phyloP scores from a whole-genome alignment of 1,140 invertebrate species.

The Drosophila kohkoa region DNA sequence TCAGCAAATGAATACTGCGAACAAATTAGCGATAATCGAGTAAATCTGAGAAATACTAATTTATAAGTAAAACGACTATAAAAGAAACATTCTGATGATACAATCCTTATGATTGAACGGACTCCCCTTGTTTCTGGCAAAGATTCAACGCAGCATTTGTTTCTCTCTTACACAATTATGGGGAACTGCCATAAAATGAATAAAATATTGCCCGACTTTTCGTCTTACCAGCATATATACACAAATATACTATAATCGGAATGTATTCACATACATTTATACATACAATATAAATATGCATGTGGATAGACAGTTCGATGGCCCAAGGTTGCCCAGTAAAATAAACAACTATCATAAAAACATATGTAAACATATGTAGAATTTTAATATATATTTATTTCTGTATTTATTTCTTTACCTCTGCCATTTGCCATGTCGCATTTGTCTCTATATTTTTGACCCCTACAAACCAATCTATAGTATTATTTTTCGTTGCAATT shows the following conservation, averaged over 20 bases:
- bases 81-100: constrained; percentile 32
- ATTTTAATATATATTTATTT: constrained; percentile 20
- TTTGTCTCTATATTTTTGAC: not conserved
- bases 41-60: not conserved
- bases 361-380: constrained; percentile 61
- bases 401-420: constrained; percentile 2
- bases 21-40: not conserved
- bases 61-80: not conserved
- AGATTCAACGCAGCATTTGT: constrained; percentile 46
- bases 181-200: constrained; percentile 60
- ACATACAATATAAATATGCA: constrained; percentile 29
- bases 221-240: constrained; percentile 6
- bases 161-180: constrained; percentile 72
- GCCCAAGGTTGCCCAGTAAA: constrained; percentile 55
- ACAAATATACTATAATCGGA: constrained; percentile 11
- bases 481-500: constrained; percentile 22
- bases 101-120: constrained; percentile 53
- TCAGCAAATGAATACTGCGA: not conserved
- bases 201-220: constrained; percentile 57
- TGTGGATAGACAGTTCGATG: constrained; percentile 58
- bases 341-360: constrained; percentile 43
- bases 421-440: constrained; percentile 12
- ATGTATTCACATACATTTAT: constrained; percentile 7
- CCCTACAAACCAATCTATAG: constrained; percentile 38
- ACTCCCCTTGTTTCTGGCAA: constrained; percentile 26